Conservation (phyloP, 37 sponge, comb jelly and placozoan species). For the Dysidea cf. avara region DNA sequence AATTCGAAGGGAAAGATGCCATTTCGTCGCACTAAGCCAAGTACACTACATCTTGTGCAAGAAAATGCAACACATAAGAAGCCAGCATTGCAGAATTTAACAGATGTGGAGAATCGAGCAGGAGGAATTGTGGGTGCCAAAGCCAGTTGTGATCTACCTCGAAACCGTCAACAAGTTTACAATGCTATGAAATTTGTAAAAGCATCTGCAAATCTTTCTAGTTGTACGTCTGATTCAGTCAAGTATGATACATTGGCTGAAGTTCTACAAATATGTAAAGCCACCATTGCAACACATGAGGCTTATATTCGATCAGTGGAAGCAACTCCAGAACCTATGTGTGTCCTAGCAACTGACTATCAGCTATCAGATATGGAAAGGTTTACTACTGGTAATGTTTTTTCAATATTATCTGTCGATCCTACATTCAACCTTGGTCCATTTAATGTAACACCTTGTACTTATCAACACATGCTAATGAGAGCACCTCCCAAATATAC, state of each 20-base stretch:
- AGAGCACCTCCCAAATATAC: neutral
- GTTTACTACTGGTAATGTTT: neutral
- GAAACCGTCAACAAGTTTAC: conserved; percentile 20
- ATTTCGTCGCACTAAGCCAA: conserved; percentile 27
- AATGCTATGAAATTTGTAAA: neutral
- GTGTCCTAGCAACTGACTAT: conserved; percentile 35
- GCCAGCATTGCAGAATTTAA: conserved; percentile 7
- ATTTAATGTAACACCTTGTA: conserved; percentile 30
- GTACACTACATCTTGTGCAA: conserved; percentile 11
- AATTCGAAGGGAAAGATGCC: conserved; percentile 8
- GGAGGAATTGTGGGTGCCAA: conserved; percentile 30
- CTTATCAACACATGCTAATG: conserved; percentile 30
- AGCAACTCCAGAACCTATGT: conserved; percentile 47
- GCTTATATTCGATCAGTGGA: conserved; percentile 25
- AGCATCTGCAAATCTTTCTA: neutral
- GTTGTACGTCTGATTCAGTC: neutral
- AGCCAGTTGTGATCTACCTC: conserved; percentile 27
- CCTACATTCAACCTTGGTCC: conserved; percentile 45
- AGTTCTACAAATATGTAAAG: conserved; percentile 31
- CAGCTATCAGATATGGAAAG: conserved; percentile 13
- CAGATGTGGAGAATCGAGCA: conserved; percentile 20
- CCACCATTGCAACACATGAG: neutral
- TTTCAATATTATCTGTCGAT: conserved; percentile 3
- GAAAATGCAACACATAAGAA: neutral
- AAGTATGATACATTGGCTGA: conserved; percentile 12